A percentile compares a stretch with the other conserved stretches of the same genome.
These are phyloP conservation scores for Cataglyphis livida DNA, from an alignment of 2,888 invertebrate species.

Conservation along the genomic window DNA sequence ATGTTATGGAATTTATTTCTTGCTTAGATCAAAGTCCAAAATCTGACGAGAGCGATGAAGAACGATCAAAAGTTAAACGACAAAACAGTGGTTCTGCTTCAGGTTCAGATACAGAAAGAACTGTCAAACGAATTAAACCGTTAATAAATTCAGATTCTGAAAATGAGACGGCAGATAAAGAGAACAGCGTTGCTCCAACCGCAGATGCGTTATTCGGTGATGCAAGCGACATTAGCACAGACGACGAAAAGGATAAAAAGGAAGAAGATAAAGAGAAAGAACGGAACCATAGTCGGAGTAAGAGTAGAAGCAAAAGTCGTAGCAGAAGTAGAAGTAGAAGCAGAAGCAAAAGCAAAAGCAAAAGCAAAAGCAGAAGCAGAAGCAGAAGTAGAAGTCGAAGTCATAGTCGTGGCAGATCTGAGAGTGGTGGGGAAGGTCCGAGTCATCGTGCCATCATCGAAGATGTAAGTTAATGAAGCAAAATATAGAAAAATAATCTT, in stretches of 20 bases:
- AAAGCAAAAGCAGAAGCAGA: slow-evolving; percentile 80
- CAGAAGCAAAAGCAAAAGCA: slow-evolving; percentile 82
- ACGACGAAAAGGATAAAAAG: slow-evolving; percentile 88
- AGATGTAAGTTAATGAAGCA: slow-evolving; percentile 72
- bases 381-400: slow-evolving; percentile 72
- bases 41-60: slow-evolving; percentile 84
- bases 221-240: slow-evolving; percentile 96
- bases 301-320: slow-evolving; percentile 82
- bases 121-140: slow-evolving; percentile 86
- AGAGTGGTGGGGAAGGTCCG: slow-evolving; percentile 81
- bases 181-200: slow-evolving; percentile 87
- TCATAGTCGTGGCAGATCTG: slow-evolving; percentile 80
- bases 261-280: slow-evolving; percentile 80
- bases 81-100: slow-evolving; percentile 77
- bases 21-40: slow-evolving; percentile 58
- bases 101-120: slow-evolving; percentile 80
- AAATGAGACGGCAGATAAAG: slow-evolving; percentile 86
- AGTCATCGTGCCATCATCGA: slow-evolving; percentile 77
- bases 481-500: background rate
- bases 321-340: slow-evolving; percentile 84
- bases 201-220: slow-evolving; percentile 97
- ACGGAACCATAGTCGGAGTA: slow-evolving; percentile 86
- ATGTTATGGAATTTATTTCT: background rate
- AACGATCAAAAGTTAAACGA: slow-evolving; percentile 83
- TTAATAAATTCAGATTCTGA: slow-evolving; percentile 91